These are phyloP conservation scores for Drosophila repletoides DNA, from an alignment of 1,140 invertebrate species.

Conservation along the genomic window DNA sequence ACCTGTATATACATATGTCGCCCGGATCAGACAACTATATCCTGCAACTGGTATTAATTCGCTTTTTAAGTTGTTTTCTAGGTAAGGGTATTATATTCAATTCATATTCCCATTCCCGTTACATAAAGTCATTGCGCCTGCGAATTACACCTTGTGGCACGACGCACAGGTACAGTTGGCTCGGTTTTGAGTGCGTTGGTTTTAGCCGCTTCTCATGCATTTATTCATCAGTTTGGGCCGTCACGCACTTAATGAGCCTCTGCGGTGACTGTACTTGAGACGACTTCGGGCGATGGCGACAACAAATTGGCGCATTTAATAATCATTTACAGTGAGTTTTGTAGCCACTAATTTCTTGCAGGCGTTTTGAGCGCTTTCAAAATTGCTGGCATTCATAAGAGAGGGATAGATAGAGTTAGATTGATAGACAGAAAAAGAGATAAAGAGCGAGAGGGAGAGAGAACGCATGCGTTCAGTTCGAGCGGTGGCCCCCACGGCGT, in stretches of 20 bases:
- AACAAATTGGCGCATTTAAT: conserved; percentile 79
- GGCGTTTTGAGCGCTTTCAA: conserved; percentile 72
- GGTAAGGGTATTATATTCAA: no score
- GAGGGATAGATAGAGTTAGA: not conserved
- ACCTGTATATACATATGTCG: no score
- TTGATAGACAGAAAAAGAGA: not conserved
- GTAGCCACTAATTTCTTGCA: conserved; percentile 69
- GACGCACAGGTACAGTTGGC: conserved; percentile 48
- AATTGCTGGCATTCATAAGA: conserved; percentile 34
- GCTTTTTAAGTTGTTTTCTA: no score
- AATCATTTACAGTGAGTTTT: conserved; percentile 73
- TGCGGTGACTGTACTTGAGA: conserved; percentile 34
- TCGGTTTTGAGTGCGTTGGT: conserved; percentile 16
- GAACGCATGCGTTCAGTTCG: conserved; percentile 41
- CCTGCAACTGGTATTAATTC: no score
- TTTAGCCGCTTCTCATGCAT: conserved; percentile 51
- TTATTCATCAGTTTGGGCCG: conserved; percentile 64
- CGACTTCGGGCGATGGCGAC: conserved; percentile 23
- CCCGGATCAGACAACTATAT: no score
- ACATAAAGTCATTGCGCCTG: conserved; percentile 24
- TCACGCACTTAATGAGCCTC: conserved; percentile 75
- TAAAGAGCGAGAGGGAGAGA: not conserved
- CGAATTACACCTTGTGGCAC: not conserved
- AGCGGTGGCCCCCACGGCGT: conserved; percentile 55
- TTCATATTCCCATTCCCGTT: not conserved